These are phyloP conservation scores for Morpho deidamia DNA, from an alignment of 2,888 invertebrate genomes.

Conservation along the genomic window DNA sequence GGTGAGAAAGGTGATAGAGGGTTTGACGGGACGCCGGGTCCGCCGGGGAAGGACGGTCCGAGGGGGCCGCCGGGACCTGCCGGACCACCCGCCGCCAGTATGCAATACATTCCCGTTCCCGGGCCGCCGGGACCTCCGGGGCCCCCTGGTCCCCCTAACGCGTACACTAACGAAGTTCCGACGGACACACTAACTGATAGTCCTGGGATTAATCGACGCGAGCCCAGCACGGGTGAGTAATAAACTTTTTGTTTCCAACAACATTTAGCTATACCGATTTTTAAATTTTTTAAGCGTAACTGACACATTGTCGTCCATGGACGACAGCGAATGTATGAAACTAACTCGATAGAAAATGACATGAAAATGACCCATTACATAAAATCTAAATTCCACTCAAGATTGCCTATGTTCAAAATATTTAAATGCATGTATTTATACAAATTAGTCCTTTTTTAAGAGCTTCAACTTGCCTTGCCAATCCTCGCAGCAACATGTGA, in stretches of 20 bases:
- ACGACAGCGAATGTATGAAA: too few relatives aligned
- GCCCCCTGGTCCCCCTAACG: slow-evolving; percentile 63
- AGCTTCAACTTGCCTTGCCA: too few relatives aligned
- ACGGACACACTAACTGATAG: slow-evolving; percentile 63
- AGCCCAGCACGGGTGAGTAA: slow-evolving; percentile 46
- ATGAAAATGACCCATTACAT: too few relatives aligned
- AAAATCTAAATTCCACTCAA: too few relatives aligned
- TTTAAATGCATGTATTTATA: too few relatives aligned
- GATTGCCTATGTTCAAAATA: too few relatives aligned
- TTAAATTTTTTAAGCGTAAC: too few relatives aligned
- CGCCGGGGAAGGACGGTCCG: slow-evolving; percentile 68
- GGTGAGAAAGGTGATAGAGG: slow-evolving; percentile 86
- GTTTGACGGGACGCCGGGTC: slow-evolving; percentile 78
- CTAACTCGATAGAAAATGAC: too few relatives aligned
- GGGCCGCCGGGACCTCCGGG: slow-evolving; percentile 87
- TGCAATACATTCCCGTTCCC: slow-evolving; percentile 84
- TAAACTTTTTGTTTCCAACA: not conserved
- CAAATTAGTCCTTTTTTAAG: too few relatives aligned
- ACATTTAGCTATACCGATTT: not conserved
- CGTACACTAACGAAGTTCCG: slow-evolving; percentile 47
- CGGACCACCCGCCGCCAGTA: slow-evolving; percentile 67
- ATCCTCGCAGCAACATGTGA: too few relatives aligned
- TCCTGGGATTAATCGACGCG: slow-evolving; percentile 57
- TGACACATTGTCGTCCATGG: too few relatives aligned
- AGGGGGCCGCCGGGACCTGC: slow-evolving; percentile 83